Evolutionary conservation across 2,888 invertebrate species (phyloP).

Genomic region (Nemoura dubitans): DNA sequence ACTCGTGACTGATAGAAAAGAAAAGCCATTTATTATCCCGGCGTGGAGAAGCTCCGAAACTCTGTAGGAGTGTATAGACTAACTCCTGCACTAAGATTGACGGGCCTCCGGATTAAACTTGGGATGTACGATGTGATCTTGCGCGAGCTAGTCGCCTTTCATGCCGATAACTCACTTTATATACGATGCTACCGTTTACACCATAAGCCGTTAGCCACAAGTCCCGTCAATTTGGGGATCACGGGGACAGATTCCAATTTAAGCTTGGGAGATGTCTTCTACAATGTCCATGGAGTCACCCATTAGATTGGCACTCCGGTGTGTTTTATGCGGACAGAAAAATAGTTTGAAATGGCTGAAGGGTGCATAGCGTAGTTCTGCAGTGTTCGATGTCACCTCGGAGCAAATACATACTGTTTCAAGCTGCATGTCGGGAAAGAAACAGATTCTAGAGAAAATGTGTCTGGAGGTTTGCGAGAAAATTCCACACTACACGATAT

Average conservation of each 20-base stretch:
- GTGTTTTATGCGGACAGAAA: neutral
- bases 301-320: neutral
- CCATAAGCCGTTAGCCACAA: conserved; percentile 1
- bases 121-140: conserved; percentile 16
- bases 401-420: neutral
- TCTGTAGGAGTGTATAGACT: conserved; percentile 21
- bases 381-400: neutral
- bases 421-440: neutral
- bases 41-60: conserved; percentile 31
- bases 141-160: neutral
- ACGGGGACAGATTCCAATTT: neutral
- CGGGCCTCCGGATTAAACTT: conserved; percentile 27
- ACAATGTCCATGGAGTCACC: neutral
- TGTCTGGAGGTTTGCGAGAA: too few relatives aligned
- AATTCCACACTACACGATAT: too few relatives aligned
- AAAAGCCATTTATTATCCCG: conserved; percentile 61
- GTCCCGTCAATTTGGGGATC: conserved; percentile 7
- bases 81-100: conserved; percentile 26
- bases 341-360: neutral
- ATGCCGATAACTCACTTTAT: conserved; percentile 37
- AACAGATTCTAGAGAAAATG: neutral
- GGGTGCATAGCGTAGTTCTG: neutral
- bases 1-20: conserved; percentile 63
- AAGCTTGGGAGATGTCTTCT: neutral
- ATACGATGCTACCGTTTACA: conserved; percentile 30